A percentile compares a stretch with the other conserved stretches of the same genome.
These are phyloP conservation scores for Cecidostiba fungosa DNA, from an alignment of 2,888 invertebrate species.

Conservation along the genomic window DNA sequence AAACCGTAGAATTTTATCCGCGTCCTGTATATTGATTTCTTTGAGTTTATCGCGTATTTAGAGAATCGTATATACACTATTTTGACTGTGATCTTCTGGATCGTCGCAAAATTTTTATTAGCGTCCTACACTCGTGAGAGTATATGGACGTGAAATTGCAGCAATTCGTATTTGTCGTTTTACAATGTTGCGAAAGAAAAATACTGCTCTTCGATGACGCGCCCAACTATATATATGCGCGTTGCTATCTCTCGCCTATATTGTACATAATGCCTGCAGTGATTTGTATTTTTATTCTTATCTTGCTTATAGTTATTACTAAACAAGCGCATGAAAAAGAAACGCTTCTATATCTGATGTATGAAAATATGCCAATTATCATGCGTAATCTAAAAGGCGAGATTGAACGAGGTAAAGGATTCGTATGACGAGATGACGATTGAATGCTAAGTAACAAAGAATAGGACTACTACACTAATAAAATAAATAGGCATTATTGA, in stretches of 20 bases:
- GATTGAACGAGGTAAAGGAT: conserved; percentile 22
- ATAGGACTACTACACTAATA: conserved; percentile 10
- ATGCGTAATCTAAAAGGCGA: background rate
- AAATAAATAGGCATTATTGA: conserved; percentile 27
- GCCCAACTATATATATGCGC: background rate
- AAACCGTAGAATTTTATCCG: background rate
- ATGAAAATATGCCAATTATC: conserved; percentile 35
- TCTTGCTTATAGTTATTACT: conserved; percentile 33
- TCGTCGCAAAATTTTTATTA: conserved; percentile 28
- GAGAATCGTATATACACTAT: background rate
- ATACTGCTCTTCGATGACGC: conserved; percentile 6
- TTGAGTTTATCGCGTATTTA: background rate
- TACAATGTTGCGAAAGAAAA: background rate
- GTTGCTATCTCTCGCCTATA: conserved; percentile 15
- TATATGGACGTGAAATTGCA: background rate
- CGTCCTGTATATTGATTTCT: conserved; percentile 4
- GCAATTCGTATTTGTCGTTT: conserved; percentile 13
- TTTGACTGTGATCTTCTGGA: conserved; percentile 43
- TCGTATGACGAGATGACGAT: background rate
- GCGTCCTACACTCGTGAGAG: background rate
- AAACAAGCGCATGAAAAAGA: conserved; percentile 7
- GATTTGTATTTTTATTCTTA: conserved; percentile 50
- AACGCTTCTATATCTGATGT: conserved; percentile 46
- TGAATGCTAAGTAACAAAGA: conserved; percentile 6
- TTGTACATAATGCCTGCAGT: conserved; percentile 46